Conservation (phyloP, 2,113 vertebrate species). For the Odontophorus gujanensis region DNA sequence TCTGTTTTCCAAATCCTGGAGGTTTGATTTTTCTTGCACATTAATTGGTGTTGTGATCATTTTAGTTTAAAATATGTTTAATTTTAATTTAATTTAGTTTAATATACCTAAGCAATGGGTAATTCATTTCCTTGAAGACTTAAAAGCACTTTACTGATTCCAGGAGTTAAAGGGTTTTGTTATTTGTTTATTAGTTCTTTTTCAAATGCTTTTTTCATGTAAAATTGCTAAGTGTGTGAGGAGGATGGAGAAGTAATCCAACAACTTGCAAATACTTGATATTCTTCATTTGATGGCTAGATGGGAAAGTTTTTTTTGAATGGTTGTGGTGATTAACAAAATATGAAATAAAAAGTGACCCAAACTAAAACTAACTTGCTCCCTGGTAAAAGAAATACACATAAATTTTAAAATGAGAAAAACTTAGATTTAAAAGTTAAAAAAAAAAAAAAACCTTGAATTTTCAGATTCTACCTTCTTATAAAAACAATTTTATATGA, state of each 20-base stretch:
- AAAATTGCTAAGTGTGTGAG: not conserved
- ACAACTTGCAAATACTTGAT: not conserved
- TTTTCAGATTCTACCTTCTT: not conserved
- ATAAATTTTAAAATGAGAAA: not conserved
- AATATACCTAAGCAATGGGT: not conserved
- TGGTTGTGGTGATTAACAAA: not conserved
- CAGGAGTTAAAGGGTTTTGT: not conserved
- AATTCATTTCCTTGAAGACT: slow-evolving; percentile 21
- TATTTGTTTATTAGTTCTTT: not conserved
- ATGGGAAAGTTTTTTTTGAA: not conserved
- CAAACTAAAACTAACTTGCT: not conserved
- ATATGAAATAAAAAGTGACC: not conserved
- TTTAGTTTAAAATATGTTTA: slow-evolving; percentile 29
- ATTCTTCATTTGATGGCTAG: not conserved
- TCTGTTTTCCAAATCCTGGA: not conserved
- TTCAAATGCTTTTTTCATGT: not conserved
- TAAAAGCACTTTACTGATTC: slow-evolving; percentile 18
- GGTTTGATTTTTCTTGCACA: slow-evolving; percentile 8
- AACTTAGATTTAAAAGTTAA: not conserved
- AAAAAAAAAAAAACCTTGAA: not conserved
- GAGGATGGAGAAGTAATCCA: not conserved
- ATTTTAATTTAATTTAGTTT: not conserved
- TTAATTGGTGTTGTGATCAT: slow-evolving; percentile 1
- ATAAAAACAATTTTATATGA: not conserved
- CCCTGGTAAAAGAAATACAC: not conserved